Evolutionary conservation across 2,113 vertebrate genomes (phyloP), one percentile per base, ranked within the genome.

Genomic region (Myrmecobius fasciatus): DNA sequence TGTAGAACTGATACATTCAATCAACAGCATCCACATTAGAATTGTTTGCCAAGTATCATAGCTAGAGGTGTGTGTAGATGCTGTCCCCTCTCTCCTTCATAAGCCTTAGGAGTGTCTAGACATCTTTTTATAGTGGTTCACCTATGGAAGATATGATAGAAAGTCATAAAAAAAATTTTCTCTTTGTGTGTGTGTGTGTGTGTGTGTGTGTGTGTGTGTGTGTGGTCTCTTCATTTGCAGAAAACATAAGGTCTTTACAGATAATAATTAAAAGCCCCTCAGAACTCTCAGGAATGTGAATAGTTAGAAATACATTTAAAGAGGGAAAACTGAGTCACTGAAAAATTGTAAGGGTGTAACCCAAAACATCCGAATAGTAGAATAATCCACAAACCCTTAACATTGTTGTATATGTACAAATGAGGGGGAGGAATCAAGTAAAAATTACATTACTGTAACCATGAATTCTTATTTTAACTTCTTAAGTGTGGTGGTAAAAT

Each of bases 31-130:
- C 0, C 97, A 92, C 26, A 31, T 26, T 11, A 60, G 67, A 94
- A 89, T 25, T 1, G 2, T 93, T 91, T 95, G 97, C 97, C 97
- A 97, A 93, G 5, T 96, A 98, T 97, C 94, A 75, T 93, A 96
- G 6, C 89, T 53, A 25, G 0, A 22, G 52, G 54, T 60, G 31
- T 53, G 51, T 43, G 8, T 25, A 91, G 91, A 90, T 91, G 91
- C 67, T 83, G 43, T 43, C 43, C 43, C 24, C 24, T 17, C 22
- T 94, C 43, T 47, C 88, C 49, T 56, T 28, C 92, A 46, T 47
- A 83, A 92, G 24, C 53, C 94, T 36, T 93, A 49, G 8, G 92
- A 52, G 53, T 47, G 36, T 53, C 54, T 49, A 91, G 26, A 31
- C 94, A 48, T 94, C 92, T 26, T 51, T 46, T 24, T 52, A 25